Evolutionary conservation across 2,888 invertebrate genomes (phyloP), one percentile per base, ranked within the genome.

Genomic region (Laothoe populi): DNA sequence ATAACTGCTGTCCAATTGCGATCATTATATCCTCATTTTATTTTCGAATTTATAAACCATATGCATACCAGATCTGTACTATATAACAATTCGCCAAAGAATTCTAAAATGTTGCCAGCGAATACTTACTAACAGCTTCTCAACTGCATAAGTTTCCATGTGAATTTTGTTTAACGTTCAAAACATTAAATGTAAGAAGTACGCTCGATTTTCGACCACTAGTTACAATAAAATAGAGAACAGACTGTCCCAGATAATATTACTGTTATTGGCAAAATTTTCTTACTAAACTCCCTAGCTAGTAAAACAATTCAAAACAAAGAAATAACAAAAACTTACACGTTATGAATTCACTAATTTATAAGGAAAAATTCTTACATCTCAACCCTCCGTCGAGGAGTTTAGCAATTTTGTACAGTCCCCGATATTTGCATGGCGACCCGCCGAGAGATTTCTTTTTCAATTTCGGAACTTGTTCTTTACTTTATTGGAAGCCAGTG

Each of bases 401-500:
- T 75, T 75, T 79, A 82, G 84, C 81, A 84, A 84, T 87, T 86
- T 84, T 76, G 81, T 83, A 77, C 76, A 68, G 70, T 59, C 59
- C 57, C 69, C 75, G 70, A 78, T 79, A 86, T 89, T 88, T 88
- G 86, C 89, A 86, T 88, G 79, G 74, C 66, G 59, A 62, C 63
- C 65, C 64, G 62, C 74, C 66, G 75, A 66, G 74, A 69, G 82
- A 86, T 89, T 90, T 86, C 89, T 88, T 90, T 89, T 90, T 86
- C 88, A 90, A 90, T 90, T 89, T 86, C 79, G 70, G 77, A 84
- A 84, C 81, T 89, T 88, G 85, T 88, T 83, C 84, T 70, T 64
- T 72, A 79, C 79, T 87, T 88, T 90, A 88, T 88, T 87, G 86
- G 80, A 76, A 70, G 71, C 71, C 73, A 77, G 82, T 84, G 85